phyloP scores from a whole-genome alignment of 1,140 invertebrate species.

The Aphelenchoides avenae region DNA sequence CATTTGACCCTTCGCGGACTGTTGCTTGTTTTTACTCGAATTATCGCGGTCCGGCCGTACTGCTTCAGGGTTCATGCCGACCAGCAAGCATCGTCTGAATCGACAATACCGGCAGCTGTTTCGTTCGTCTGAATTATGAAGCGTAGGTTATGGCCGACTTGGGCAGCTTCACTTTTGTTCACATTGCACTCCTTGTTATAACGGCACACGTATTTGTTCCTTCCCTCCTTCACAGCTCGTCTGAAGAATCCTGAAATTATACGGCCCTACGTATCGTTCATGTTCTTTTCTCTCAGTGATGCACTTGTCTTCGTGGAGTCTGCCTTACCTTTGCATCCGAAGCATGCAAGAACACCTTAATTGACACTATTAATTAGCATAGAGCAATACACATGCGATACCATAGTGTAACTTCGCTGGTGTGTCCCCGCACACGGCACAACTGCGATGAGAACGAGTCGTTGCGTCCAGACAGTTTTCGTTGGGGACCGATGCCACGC shows the following conservation, averaged over 20 bases:
- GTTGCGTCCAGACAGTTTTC: no score
- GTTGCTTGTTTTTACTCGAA: conserved; percentile 14
- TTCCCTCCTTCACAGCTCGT: conserved; percentile 26
- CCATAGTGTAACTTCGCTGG: conserved; percentile 45
- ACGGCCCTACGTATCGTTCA: not conserved
- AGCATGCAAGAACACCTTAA: conserved; percentile 40
- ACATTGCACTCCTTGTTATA: conserved; percentile 29
- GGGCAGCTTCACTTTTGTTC: conserved; percentile 23
- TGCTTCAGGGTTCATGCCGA: conserved; percentile 33
- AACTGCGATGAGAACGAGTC: no score
- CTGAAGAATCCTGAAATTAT: conserved; percentile 18
- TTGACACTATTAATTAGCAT: no score
- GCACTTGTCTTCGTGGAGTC: not conserved
- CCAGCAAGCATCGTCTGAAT: conserved; percentile 12
- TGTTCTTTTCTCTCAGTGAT: not conserved
- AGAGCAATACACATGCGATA: no score
- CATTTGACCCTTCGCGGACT: conserved; percentile 8
- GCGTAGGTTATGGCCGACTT: not conserved
- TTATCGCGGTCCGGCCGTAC: conserved; percentile 29
- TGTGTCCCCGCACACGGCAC: conserved; percentile 49
- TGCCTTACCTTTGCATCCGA: conserved; percentile 13
- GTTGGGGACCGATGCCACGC: no score
- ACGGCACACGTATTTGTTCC: conserved; percentile 21
- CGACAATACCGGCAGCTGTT: conserved; percentile 16
- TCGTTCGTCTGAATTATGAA: conserved; percentile 16